Percentiles rank a stretch among this genome's conserved stretches.
phyloP scores from a whole-genome alignment of 2,888 invertebrate species.

The Gnatocerus cornutus region DNA sequence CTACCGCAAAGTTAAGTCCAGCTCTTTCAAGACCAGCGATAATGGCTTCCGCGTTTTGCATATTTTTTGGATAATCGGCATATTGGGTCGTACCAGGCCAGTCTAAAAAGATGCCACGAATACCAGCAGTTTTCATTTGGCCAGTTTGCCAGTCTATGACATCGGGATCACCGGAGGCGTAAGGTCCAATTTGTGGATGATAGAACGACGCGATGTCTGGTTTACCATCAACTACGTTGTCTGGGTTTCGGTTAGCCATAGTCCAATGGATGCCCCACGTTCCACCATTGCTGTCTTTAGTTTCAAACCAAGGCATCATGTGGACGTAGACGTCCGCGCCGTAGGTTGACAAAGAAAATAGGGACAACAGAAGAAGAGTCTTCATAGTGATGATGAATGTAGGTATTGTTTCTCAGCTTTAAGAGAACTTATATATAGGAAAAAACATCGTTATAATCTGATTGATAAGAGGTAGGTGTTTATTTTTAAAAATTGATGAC shows the following conservation, averaged over 20 bases:
- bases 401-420: no score
- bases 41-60: slow-evolving; percentile 31
- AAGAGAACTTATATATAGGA: no score
- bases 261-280: slow-evolving; percentile 32
- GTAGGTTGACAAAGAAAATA: background rate
- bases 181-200: slow-evolving; percentile 23
- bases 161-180: slow-evolving; percentile 15
- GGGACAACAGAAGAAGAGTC: background rate
- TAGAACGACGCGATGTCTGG: slow-evolving; percentile 21
- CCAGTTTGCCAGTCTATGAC: slow-evolving; percentile 31
- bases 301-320: slow-evolving; percentile 32
- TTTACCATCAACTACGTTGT: slow-evolving; percentile 23
- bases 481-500: no score
- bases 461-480: no score
- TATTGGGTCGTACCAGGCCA: slow-evolving; percentile 41
- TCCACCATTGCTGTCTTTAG: slow-evolving; percentile 11
- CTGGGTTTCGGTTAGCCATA: slow-evolving; percentile 22
- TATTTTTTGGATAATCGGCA: slow-evolving; percentile 36
- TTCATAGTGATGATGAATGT: no score
- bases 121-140: slow-evolving; percentile 8
- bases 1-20: slow-evolving; percentile 38
- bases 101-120: slow-evolving; percentile 33
- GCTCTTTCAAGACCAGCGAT: slow-evolving; percentile 27
- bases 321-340: slow-evolving; percentile 11
- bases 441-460: no score